Base-by-base conservation (phyloP, 1,140 invertebrate species). In the Saxidomus purpurata region DNA sequence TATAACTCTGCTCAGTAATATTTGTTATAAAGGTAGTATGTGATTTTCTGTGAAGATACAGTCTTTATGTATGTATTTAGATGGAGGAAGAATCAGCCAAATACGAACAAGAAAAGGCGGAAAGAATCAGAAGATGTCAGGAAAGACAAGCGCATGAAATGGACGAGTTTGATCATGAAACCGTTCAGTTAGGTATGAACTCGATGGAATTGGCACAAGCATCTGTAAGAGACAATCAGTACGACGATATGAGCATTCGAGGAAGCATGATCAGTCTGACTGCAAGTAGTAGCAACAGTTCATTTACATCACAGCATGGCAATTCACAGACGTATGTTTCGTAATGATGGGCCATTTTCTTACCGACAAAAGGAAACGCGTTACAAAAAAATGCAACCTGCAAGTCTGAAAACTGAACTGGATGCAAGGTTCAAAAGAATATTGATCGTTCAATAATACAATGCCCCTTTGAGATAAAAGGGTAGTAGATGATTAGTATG, bases 81-180 rank as follows among this genome's bases (percentile, higher is more conserved):
- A 99, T 99, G 98, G 98, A 98, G 95, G 97, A 97, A 90, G 99
- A 99, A 96, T 97, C 97, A 91, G 97, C 98, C 90, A 97, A 98
- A 96, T 99, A 99, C 95, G 97, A 98, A 91, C 97, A 98, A 92
- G 99, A 99, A 95, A 97, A 98, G 69, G 97, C 97, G 34, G 98
- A 99, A 95, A 97, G 98, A 93, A 98, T 99, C 95, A 97, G 98
- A 89, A 96, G 98, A 90, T 97, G 99, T 92, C 97, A 98, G 93
- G 98, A 99, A 94, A 97, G 97, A 92, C 98, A 99, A 95, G 97
- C 98, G 94, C 97, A 97, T 86, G 98, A 99, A 96, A 96, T 99
- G 92, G 98, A 99, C 93, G 97, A 98, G 91, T 99, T 99, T 97
- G 99, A 99, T 96, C 97, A 98, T 93, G 98, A 99, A 96, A 99